Evolutionary conservation across 2,113 vertebrate genomes (phyloP).

Genomic region (Synodontis membranacea): DNA sequence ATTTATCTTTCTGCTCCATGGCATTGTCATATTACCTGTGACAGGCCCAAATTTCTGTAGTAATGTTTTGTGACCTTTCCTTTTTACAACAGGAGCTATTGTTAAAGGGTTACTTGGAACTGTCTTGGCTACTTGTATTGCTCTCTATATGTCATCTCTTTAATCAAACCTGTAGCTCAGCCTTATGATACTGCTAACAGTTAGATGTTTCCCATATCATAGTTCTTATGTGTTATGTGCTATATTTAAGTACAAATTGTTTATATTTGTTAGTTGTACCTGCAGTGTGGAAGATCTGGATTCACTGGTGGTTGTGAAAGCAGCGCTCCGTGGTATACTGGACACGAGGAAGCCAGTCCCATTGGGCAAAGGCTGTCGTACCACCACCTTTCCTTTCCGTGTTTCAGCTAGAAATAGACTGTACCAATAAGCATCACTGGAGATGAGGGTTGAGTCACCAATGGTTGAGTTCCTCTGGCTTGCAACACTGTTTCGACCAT

Average conservation of each 20-base stretch:
- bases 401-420: slow-evolving; percentile 76
- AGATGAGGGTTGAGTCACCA: slow-evolving; percentile 74
- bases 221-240: not conserved
- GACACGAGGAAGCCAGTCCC: slow-evolving; percentile 74
- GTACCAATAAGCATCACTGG: slow-evolving; percentile 79
- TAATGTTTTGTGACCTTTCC: not conserved
- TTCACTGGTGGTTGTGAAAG: slow-evolving; percentile 70
- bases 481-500: slow-evolving; percentile 68
- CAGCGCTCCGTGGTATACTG: slow-evolving; percentile 75
- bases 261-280: slow-evolving; percentile 59
- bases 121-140: not conserved
- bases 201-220: not conserved
- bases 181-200: not conserved
- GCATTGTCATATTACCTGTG: not conserved
- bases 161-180: not conserved
- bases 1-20: not conserved
- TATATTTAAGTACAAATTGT: too few species aligned
- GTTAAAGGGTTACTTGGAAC: not conserved
- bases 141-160: not conserved
- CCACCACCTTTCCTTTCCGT: slow-evolving; percentile 74
- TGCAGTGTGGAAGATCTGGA: slow-evolving; percentile 76
- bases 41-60: not conserved
- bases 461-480: slow-evolving; percentile 76
- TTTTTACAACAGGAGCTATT: not conserved
- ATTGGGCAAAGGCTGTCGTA: slow-evolving; percentile 74